A percentile compares a stretch with the other conserved stretches of the same genome.
Conservation (phyloP, 2,113 vertebrate genomes). For the Phalacrocorax brasilianus region DNA sequence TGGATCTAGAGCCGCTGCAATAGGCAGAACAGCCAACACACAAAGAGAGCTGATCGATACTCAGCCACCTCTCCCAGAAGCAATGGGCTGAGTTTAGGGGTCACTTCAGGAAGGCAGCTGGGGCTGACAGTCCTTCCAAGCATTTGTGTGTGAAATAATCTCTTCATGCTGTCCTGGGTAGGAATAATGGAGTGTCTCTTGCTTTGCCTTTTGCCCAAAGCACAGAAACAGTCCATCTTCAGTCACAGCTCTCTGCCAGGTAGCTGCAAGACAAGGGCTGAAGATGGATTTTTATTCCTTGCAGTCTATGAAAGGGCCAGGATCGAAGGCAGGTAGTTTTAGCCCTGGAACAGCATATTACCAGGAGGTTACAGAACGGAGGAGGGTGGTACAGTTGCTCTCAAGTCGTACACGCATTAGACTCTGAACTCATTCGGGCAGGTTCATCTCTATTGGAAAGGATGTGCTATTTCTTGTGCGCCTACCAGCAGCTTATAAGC, state of each 20-base stretch:
- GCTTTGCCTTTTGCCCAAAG: not conserved
- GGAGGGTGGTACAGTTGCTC: not conserved
- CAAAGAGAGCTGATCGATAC: not conserved
- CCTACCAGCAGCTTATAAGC: not conserved
- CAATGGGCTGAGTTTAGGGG: not conserved
- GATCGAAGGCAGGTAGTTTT: not conserved
- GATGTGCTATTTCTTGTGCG: not conserved
- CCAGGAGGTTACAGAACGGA: not conserved
- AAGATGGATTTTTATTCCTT: not conserved
- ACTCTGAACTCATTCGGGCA: not conserved
- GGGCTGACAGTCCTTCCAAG: not conserved
- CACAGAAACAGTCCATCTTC: not conserved
- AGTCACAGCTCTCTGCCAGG: too few species aligned
- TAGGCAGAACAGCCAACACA: not conserved
- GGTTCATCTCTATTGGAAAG: not conserved
- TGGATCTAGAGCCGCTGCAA: not conserved
- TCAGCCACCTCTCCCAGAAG: not conserved
- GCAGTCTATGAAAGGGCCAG: not conserved
- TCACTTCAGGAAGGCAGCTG: not conserved
- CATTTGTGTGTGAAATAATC: not conserved
- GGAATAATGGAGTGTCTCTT: not conserved
- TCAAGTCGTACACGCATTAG: not conserved
- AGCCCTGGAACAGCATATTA: too few species aligned
- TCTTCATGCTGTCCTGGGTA: not conserved
- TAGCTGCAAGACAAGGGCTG: not conserved